A percentile compares a stretch with the other conserved stretches of the same genome.
Conservation (phyloP, 2,113 vertebrate species). For the Alethe castanea region DNA sequence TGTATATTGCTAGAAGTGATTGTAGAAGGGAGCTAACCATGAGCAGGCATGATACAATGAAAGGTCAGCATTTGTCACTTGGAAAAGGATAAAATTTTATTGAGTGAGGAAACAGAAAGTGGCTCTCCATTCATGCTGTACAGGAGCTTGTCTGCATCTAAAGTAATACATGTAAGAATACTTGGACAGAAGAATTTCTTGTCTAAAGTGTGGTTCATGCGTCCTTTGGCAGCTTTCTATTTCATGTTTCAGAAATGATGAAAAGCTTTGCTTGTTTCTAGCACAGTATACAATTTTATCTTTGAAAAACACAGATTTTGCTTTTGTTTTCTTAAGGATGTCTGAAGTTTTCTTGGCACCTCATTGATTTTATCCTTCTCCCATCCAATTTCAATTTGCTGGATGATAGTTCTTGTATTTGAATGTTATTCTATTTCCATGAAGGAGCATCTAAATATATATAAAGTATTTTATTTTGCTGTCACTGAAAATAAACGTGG, state of each 20-base stretch:
- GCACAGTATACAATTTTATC: background rate
- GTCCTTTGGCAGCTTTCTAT: background rate
- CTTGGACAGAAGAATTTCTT: background rate
- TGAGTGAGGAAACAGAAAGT: background rate
- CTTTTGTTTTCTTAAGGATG: slow-evolving; percentile 21
- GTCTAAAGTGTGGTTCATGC: background rate
- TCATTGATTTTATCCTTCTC: background rate
- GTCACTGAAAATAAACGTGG: background rate
- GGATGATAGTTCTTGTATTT: background rate
- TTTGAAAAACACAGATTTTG: background rate
- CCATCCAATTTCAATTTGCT: background rate
- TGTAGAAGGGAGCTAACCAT: slow-evolving; percentile 2
- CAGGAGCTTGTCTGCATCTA: slow-evolving; percentile 22
- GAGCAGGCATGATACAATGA: background rate
- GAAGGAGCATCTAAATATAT: background rate
- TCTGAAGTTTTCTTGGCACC: background rate
- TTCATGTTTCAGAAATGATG: background rate
- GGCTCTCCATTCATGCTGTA: background rate
- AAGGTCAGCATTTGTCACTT: slow-evolving; percentile 38
- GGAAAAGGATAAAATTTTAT: slow-evolving; percentile 32
- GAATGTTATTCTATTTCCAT: background rate
- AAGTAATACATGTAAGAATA: background rate
- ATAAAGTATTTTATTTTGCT: background rate
- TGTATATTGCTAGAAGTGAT: background rate
- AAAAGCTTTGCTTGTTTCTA: background rate